phyloP scores from a whole-genome alignment of 1,140 invertebrate genomes.

The Conus ventricosus region DNA sequence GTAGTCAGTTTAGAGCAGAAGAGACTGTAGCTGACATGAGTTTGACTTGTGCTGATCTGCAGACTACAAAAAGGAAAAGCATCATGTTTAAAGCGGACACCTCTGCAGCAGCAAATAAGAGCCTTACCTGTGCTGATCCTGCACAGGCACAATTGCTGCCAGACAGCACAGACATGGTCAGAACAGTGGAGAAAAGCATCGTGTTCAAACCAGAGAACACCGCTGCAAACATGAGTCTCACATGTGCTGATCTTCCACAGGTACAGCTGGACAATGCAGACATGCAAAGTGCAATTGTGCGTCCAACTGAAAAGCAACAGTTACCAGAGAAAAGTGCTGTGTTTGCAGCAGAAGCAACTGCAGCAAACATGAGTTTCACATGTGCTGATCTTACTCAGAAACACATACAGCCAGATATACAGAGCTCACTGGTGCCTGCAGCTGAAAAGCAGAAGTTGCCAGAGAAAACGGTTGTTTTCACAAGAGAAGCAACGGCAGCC shows the following conservation, averaged over 20 bases:
- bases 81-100: neutral
- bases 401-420: neutral
- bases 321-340: constrained; percentile 1
- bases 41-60: neutral
- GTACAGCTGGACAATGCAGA: neutral
- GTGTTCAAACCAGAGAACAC: neutral
- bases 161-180: too few species aligned
- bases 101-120: neutral
- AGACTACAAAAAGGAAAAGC: neutral
- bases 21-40: too few species aligned
- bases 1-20: neutral
- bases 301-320: neutral
- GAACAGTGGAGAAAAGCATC: neutral
- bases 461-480: constrained; percentile 1
- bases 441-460: neutral
- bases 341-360: constrained; percentile 8
- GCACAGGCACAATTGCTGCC: too few species aligned
- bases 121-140: neutral
- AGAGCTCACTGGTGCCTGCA: neutral
- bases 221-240: neutral
- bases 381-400: neutral
- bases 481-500: constrained; percentile 7
- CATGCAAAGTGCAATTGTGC: neutral
- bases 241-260: neutral
- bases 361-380: neutral